phyloP scores from a whole-genome alignment of 2,113 vertebrate genomes.

The Macaca mulatta region DNA sequence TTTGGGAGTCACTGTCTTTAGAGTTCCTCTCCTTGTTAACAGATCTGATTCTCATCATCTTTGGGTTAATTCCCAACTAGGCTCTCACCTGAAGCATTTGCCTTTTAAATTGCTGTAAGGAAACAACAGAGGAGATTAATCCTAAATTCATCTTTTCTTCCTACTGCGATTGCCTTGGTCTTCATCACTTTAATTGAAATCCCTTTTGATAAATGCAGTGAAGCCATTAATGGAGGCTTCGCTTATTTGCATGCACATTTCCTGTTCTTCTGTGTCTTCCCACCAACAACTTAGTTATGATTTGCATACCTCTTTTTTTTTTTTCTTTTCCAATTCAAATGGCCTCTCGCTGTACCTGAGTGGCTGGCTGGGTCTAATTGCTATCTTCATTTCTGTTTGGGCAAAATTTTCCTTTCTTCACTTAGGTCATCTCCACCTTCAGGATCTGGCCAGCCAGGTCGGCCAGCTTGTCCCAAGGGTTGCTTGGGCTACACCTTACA shows the following conservation, averaged over 20 bases:
- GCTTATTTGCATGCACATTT: slow-evolving; percentile 70
- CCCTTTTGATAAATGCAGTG: not conserved
- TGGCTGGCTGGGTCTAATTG: slow-evolving; percentile 12
- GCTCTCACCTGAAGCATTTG: slow-evolving; percentile 22
- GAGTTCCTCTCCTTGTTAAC: not conserved
- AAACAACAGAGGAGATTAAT: slow-evolving; percentile 39
- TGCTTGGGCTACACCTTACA: not conserved
- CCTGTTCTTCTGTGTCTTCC: slow-evolving; percentile 76
- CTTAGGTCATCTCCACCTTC: slow-evolving; percentile 46
- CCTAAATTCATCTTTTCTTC: slow-evolving; percentile 36
- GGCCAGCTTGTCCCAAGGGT: not conserved
- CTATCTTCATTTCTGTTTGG: not conserved
- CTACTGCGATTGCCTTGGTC: slow-evolving; percentile 36
- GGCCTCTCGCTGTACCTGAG: slow-evolving; percentile 17
- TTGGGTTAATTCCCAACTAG: slow-evolving; percentile 39
- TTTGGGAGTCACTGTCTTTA: not conserved
- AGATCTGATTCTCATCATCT: not conserved
- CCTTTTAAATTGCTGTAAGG: not conserved
- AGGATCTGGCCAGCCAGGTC: slow-evolving; percentile 5
- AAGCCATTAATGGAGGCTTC: slow-evolving; percentile 55
- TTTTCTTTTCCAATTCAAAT: slow-evolving; percentile 60
- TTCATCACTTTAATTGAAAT: slow-evolving; percentile 61
- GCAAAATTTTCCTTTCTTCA: slow-evolving; percentile 49
- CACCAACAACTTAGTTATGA: slow-evolving; percentile 70
- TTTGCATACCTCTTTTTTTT: slow-evolving; percentile 68